A percentile compares a stretch with the other conserved stretches of the same genome.
Evolutionary conservation across 1,140 invertebrate genomes (phyloP).

Genomic region (Hylaeus anthracinus): DNA sequence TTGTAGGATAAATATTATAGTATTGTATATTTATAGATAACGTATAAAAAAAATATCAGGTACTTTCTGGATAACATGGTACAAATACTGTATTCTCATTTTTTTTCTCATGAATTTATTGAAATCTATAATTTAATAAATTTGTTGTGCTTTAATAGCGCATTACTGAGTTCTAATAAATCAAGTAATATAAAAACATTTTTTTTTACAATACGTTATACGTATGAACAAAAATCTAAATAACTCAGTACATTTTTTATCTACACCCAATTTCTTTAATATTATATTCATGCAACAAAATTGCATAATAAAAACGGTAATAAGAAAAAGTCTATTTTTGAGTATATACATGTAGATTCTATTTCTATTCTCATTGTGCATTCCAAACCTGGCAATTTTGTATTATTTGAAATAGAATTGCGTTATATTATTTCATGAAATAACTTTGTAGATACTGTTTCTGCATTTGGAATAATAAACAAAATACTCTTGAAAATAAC

Average conservation of each 20-base stretch:
- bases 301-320: not conserved
- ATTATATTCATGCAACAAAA: not conserved
- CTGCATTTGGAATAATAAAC: no score
- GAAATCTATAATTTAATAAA: not conserved
- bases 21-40: not conserved
- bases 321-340: not conserved
- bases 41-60: not conserved
- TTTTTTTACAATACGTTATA: not conserved
- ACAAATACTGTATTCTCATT: not conserved
- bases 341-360: not conserved
- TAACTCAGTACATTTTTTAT: not conserved
- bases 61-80: not conserved
- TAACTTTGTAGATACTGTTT: no score
- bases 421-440: no score
- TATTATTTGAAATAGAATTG: no score
- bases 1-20: not conserved
- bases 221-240: not conserved
- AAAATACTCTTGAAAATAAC: no score
- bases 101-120: not conserved
- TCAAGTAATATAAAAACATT: not conserved
- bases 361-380: not conserved
- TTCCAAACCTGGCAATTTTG: no score
- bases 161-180: conserved; percentile 8
- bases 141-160: not conserved
- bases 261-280: no score